A percentile compares a stretch with the other conserved stretches of the same genome.
phyloP scores from a whole-genome alignment of 1,140 invertebrate species.

The Procambarus virginalis region DNA sequence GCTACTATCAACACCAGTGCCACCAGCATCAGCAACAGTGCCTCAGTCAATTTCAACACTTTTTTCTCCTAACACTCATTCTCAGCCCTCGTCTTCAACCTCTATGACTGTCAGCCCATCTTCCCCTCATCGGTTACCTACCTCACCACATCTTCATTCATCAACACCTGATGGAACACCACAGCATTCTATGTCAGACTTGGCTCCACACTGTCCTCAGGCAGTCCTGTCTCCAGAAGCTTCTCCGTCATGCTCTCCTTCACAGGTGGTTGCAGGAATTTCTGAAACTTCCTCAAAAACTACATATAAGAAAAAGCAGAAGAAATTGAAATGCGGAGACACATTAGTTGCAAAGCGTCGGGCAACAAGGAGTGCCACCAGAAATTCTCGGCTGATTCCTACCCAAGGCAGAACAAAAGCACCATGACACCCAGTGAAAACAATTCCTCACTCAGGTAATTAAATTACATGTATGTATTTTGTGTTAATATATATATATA shows the following conservation, averaged over 20 bases:
- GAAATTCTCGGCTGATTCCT: background rate
- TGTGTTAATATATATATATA: too few relatives aligned
- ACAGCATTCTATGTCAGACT: background rate
- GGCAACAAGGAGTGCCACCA: background rate
- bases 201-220: background rate
- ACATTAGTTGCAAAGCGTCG: background rate
- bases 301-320: background rate
- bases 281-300: background rate
- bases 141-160: background rate
- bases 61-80: background rate
- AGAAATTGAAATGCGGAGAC: background rate
- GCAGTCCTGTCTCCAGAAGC: background rate
- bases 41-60: background rate
- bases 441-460: background rate
- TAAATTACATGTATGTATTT: too few relatives aligned
- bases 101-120: background rate
- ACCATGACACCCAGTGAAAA: background rate
- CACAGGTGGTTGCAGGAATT: background rate
- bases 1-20: constrained; percentile 46
- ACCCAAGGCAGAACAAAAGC: background rate
- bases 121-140: background rate
- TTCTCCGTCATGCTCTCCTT: background rate
- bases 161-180: background rate
- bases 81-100: background rate
- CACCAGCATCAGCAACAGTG: constrained; percentile 13